Conservation (phyloP, 2,888 invertebrate genomes). For the Neoscelio sp. region DNA sequence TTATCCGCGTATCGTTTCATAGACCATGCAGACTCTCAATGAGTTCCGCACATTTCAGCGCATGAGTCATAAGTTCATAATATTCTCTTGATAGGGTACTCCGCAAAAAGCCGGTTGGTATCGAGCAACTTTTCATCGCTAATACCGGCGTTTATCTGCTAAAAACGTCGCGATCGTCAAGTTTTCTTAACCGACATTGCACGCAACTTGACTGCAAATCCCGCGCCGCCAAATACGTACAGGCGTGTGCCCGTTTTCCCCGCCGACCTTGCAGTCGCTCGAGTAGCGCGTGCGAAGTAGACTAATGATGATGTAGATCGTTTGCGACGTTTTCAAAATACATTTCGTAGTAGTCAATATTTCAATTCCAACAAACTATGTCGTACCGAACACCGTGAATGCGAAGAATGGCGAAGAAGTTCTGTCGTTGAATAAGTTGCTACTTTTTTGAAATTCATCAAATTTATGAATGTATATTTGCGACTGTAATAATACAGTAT, state of each 20-base stretch:
- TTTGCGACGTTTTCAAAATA: constrained; percentile 50
- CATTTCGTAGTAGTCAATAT: constrained; percentile 26
- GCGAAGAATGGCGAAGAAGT: neutral
- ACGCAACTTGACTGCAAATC: constrained; percentile 49
- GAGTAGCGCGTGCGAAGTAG: constrained; percentile 48
- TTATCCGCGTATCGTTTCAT: too few relatives aligned
- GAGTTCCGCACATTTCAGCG: constrained; percentile 34
- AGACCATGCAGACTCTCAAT: constrained; percentile 5
- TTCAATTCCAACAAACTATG: constrained; percentile 14
- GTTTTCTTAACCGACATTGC: constrained; percentile 55
- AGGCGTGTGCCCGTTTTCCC: constrained; percentile 54
- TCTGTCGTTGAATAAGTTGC: too few relatives aligned
- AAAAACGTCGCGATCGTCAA: constrained; percentile 39
- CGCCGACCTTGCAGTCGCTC: constrained; percentile 17
- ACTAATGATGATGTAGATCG: constrained; percentile 54
- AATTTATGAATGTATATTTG: too few relatives aligned
- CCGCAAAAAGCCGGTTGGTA: constrained; percentile 35
- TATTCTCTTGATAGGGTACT: constrained; percentile 28
- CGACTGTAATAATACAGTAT: too few relatives aligned
- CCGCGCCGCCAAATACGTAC: constrained; percentile 60
- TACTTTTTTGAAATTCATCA: too few relatives aligned
- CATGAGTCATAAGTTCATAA: constrained; percentile 46
- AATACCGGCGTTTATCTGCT: constrained; percentile 40
- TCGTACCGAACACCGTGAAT: neutral
- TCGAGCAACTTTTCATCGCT: constrained; percentile 46